These are phyloP conservation scores for Hypsopygia costalis DNA, from an alignment of 2,888 invertebrate species.

Conservation along the genomic window DNA sequence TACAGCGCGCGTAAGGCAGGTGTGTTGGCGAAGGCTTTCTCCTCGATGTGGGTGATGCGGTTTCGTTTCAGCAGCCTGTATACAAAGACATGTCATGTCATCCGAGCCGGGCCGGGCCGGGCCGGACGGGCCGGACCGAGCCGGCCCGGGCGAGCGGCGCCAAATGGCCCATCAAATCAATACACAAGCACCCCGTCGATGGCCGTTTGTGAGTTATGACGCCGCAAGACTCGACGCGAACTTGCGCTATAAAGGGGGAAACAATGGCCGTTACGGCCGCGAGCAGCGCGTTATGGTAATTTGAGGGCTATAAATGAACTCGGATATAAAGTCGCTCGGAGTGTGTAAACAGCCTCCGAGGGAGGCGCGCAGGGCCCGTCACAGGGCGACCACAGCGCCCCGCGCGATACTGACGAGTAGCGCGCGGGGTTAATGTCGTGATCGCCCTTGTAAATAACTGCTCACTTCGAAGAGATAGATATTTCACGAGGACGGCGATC, in stretches of 20 bases:
- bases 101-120: background rate
- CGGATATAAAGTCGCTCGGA: constrained; percentile 13
- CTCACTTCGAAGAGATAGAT: no score
- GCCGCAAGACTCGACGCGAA: constrained; percentile 1
- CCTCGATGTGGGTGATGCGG: constrained; percentile 88
- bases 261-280: constrained; percentile 21
- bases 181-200: constrained; percentile 3
- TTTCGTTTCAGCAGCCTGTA: constrained; percentile 92
- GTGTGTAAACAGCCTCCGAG: background rate
- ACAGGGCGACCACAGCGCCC: no score
- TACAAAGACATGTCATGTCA: constrained; percentile 17
- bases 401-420: no score
- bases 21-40: constrained; percentile 89
- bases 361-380: no score
- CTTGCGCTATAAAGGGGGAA: constrained; percentile 16
- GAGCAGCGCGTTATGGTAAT: constrained; percentile 32
- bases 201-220: constrained; percentile 3
- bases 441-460: no score
- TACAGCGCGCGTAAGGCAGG: constrained; percentile 91
- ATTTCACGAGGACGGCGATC: no score
- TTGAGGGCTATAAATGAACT: constrained; percentile 27
- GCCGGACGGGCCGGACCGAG: background rate
- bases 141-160: background rate
- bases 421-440: no score
- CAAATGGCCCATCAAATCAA: constrained; percentile 1